These are phyloP conservation scores for Parazoanthus atlanticus DNA, from an alignment of 92 coral and sea anemone genomes.

Conservation along the genomic window DNA sequence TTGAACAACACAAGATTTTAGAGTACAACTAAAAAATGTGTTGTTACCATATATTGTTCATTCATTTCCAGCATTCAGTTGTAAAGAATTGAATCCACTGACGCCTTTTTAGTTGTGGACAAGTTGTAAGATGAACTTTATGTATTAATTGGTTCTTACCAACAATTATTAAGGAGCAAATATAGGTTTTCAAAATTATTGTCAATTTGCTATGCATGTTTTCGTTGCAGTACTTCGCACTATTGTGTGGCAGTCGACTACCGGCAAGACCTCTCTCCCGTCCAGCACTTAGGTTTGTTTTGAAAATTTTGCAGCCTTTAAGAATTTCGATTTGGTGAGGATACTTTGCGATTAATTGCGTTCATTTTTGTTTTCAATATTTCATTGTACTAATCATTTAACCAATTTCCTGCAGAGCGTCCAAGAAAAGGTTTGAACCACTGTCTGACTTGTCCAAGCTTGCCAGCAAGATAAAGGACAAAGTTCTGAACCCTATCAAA, in stretches of 20 bases:
- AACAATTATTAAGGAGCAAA: neutral
- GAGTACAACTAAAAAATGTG: too few relatives aligned
- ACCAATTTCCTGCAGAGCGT: constrained; percentile 48
- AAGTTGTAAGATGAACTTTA: too few relatives aligned
- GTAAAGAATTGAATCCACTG: too few relatives aligned
- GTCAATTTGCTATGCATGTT: neutral
- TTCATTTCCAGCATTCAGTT: too few relatives aligned
- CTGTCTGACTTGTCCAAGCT: constrained; percentile 88
- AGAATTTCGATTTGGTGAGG: neutral
- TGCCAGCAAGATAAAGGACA: constrained; percentile 89
- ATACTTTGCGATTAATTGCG: neutral
- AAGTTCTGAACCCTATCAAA: constrained; percentile 82
- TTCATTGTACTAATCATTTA: neutral
- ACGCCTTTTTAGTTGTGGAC: too few relatives aligned
- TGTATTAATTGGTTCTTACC: neutral
- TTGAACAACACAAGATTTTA: too few relatives aligned
- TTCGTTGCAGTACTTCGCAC: constrained; percentile 71
- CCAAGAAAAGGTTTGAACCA: constrained; percentile 91
- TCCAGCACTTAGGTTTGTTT: constrained; percentile 70
- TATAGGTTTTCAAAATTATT: neutral
- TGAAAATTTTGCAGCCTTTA: neutral
- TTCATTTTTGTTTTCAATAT: neutral
- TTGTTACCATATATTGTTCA: too few relatives aligned
- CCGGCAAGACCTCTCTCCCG: constrained; percentile 75
- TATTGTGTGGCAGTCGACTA: constrained; percentile 84